Percentiles rank a stretch among this genome's conserved stretches.
Conservation (phyloP, 1,140 invertebrate genomes). For the Araneus ventricosus region DNA sequence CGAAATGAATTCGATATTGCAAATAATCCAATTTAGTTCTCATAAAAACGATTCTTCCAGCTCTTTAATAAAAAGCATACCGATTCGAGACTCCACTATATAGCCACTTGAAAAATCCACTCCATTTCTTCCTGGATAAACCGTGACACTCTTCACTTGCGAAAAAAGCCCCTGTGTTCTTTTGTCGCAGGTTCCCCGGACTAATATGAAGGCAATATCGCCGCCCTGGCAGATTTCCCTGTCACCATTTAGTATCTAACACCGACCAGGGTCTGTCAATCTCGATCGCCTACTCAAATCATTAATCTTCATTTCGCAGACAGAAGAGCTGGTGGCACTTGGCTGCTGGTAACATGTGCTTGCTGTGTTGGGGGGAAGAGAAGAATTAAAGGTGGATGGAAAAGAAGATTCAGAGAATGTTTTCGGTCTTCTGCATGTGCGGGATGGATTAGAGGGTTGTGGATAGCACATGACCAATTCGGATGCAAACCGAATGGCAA, state of each 20-base stretch:
- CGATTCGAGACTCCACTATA: background rate
- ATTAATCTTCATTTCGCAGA: constrained; percentile 72
- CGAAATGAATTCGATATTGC: background rate
- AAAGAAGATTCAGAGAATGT: background rate
- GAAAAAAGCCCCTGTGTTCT: constrained; percentile 10
- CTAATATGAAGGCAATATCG: constrained; percentile 70
- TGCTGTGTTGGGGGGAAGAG: background rate
- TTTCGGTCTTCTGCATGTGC: background rate
- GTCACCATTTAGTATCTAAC: constrained; percentile 52
- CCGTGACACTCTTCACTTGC: constrained; percentile 27
- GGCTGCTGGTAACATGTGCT: background rate
- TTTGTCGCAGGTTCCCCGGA: constrained; percentile 42
- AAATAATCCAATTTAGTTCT: constrained; percentile 61
- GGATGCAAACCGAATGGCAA: background rate
- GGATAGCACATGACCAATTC: background rate
- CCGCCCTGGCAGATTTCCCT: constrained; percentile 17
- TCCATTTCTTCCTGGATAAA: constrained; percentile 39
- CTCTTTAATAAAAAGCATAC: background rate
- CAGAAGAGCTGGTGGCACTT: constrained; percentile 38
- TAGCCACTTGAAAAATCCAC: constrained; percentile 45
- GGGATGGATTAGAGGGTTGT: background rate
- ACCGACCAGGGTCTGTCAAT: constrained; percentile 63
- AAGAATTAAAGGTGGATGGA: background rate
- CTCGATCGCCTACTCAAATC: constrained; percentile 65
- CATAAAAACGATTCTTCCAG: background rate